A percentile compares a stretch with the other conserved stretches of the same genome.
Conservation (phyloP, 2,797 vertebrate genomes). For the Diplodus sargus region DNA sequence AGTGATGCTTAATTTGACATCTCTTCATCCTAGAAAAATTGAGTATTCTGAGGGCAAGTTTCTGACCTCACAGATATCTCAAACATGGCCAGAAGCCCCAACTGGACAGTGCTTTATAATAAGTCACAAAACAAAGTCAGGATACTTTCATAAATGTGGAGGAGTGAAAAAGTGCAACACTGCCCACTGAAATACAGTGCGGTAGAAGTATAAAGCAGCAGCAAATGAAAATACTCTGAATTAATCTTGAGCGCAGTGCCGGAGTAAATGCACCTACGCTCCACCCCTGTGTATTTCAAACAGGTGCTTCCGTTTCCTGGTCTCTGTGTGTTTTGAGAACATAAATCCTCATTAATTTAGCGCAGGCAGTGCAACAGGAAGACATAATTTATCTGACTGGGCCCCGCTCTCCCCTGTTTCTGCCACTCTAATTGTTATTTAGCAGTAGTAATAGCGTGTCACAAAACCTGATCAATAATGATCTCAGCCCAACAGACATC, state of each 20-base stretch:
- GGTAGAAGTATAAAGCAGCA: background rate
- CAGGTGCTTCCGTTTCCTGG: conserved; percentile 61
- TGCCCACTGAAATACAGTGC: background rate
- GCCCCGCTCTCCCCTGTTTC: conserved; percentile 59
- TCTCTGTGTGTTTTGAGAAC: conserved; percentile 46
- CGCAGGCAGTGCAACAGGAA: conserved; percentile 55
- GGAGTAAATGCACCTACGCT: conserved; percentile 7
- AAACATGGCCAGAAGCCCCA: conserved; percentile 4
- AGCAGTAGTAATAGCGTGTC: conserved; percentile 71
- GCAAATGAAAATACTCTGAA: background rate
- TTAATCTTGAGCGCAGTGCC: background rate
- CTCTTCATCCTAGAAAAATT: too few species aligned
- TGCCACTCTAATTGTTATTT: conserved; percentile 77
- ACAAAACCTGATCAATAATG: conserved; percentile 77
- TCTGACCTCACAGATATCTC: background rate
- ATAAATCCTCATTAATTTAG: conserved; percentile 72
- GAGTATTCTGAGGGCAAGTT: too few species aligned
- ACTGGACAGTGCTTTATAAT: background rate
- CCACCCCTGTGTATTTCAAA: conserved; percentile 27
- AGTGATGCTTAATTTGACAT: too few species aligned
- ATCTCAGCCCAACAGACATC: conserved; percentile 42
- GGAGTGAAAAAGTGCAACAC: background rate
- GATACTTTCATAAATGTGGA: background rate
- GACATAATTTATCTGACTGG: conserved; percentile 62
- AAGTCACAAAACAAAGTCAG: background rate